A percentile compares a stretch with the other conserved stretches of the same genome.
phyloP scores from a whole-genome alignment of 2,113 vertebrate species.

The Ivindomyrus marchei region DNA sequence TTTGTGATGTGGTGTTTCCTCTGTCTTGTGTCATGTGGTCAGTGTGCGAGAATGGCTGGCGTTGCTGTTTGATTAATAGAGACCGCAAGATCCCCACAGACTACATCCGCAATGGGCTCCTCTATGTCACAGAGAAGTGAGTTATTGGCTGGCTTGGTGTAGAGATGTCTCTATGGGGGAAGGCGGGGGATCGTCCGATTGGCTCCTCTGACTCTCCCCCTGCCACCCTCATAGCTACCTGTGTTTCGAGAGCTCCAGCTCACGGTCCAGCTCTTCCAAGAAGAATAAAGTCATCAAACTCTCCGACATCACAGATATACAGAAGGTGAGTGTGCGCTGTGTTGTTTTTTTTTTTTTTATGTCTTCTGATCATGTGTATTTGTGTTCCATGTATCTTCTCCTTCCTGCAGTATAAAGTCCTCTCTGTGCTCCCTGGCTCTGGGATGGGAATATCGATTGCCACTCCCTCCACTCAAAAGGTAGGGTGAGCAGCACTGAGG shows the following conservation, averaged over 20 bases:
- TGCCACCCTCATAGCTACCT: constrained; percentile 63
- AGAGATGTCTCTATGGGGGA: neutral
- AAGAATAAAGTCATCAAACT: constrained; percentile 95
- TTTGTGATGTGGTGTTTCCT: neutral
- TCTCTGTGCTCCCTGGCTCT: constrained; percentile 91
- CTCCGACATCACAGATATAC: constrained; percentile 83
- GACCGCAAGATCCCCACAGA: constrained; percentile 91
- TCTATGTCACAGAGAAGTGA: constrained; percentile 95
- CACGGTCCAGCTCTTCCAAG: constrained; percentile 85
- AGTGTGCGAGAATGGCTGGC: constrained; percentile 92
- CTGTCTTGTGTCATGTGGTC: constrained; percentile 2
- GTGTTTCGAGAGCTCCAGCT: constrained; percentile 88
- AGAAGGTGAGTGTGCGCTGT: constrained; percentile 67
- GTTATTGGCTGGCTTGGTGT: constrained; percentile 27
- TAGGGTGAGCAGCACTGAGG: constrained; percentile 42
- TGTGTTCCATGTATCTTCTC: neutral
- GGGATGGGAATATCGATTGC: constrained; percentile 97
- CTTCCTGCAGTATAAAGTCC: constrained; percentile 81
- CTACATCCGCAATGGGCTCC: constrained; percentile 90
- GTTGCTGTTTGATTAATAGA: constrained; percentile 93
- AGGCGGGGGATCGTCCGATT: neutral
- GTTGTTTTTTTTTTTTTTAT: neutral
- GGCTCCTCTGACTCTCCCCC: neutral
- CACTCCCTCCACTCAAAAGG: constrained; percentile 88
- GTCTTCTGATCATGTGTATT: neutral